Evolutionary conservation across 2,888 invertebrate species (phyloP).

Genomic region (Unio pictorum): DNA sequence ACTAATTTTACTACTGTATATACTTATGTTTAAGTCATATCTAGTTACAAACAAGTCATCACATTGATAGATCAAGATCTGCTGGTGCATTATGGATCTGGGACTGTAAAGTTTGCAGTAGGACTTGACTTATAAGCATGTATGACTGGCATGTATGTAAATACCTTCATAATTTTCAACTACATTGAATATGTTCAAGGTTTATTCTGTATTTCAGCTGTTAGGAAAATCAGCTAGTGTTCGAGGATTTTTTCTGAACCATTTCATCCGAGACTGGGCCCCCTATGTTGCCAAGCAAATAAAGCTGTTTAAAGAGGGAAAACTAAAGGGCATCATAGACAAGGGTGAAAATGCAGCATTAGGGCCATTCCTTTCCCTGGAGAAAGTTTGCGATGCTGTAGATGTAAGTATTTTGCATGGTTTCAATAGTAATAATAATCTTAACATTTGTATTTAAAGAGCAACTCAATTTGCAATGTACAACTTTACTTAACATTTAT

Average conservation of each 20-base stretch:
- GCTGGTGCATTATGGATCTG: too few species aligned
- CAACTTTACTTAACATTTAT: too few species aligned
- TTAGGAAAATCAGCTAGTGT: constrained; percentile 62
- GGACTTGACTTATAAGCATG: too few species aligned
- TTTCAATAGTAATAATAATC: too few species aligned
- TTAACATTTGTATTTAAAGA: too few species aligned
- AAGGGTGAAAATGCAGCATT: constrained; percentile 40
- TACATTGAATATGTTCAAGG: not conserved
- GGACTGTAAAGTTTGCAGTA: too few species aligned
- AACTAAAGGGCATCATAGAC: constrained; percentile 57
- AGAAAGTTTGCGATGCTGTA: constrained; percentile 59
- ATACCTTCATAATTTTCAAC: not conserved
- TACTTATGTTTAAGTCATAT: too few species aligned
- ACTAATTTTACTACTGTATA: too few species aligned
- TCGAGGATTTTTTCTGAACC: constrained; percentile 62
- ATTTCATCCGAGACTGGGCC: constrained; percentile 42
- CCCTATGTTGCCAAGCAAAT: constrained; percentile 51
- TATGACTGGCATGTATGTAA: not conserved
- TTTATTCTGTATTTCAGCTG: constrained; percentile 40
- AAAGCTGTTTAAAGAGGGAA: constrained; percentile 37
- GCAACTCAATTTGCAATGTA: too few species aligned
- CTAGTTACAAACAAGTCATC: too few species aligned
- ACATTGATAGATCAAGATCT: too few species aligned
- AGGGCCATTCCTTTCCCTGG: constrained; percentile 60
- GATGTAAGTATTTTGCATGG: constrained; percentile 41